These are phyloP conservation scores for Xenopus borealis DNA, from an alignment of 2,113 vertebrate genomes.

Conservation along the genomic window DNA sequence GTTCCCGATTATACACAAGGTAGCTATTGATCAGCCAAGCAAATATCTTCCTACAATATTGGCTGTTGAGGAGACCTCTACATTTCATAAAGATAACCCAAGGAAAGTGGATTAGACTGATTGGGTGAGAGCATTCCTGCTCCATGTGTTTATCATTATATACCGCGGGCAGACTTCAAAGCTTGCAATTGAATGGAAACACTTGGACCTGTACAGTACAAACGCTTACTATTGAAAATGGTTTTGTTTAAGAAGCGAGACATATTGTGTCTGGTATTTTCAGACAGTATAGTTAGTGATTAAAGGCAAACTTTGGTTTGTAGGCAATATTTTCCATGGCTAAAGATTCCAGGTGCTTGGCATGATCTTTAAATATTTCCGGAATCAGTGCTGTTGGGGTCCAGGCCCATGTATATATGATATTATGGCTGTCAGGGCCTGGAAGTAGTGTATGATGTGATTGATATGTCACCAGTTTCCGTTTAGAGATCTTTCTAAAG, in stretches of 20 bases:
- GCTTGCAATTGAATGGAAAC: slow-evolving; percentile 35
- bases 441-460: background rate
- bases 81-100: slow-evolving; percentile 12
- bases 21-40: slow-evolving; percentile 29
- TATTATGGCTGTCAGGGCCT: background rate
- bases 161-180: slow-evolving; percentile 31
- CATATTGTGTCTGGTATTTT: slow-evolving; percentile 40
- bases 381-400: background rate
- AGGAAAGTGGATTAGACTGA: slow-evolving; percentile 20
- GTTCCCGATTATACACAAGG: slow-evolving; percentile 32
- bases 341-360: slow-evolving; percentile 32
- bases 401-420: background rate
- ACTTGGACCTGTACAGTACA: slow-evolving; percentile 37
- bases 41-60: slow-evolving; percentile 18
- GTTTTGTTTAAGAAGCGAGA: slow-evolving; percentile 39
- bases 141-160: slow-evolving; percentile 40
- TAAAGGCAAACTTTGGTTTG: slow-evolving; percentile 13
- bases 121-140: slow-evolving; percentile 23
- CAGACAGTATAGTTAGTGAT: slow-evolving; percentile 29
- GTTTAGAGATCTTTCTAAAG: background rate
- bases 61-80: background rate
- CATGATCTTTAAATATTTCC: slow-evolving; percentile 5
- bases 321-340: background rate
- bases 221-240: slow-evolving; percentile 33
- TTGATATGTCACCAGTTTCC: background rate